phyloP scores from a whole-genome alignment of 2,113 vertebrate species.

The Phyllostomus hastatus region DNA sequence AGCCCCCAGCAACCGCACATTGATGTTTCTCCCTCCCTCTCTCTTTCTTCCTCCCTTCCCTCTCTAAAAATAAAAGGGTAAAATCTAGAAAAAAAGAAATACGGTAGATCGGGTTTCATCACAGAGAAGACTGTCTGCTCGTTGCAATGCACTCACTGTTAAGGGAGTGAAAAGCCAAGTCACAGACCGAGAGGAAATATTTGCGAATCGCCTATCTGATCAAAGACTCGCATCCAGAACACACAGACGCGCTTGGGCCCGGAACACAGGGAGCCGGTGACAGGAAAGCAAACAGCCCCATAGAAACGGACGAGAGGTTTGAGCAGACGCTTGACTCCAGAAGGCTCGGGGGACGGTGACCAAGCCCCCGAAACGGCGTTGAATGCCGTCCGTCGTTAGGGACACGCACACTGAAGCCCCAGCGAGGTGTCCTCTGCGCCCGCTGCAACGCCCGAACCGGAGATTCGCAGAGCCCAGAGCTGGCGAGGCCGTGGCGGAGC shows the following conservation, averaged over 20 bases:
- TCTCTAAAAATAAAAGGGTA: too few relatives aligned
- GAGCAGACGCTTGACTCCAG: not conserved
- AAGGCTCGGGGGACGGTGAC: not conserved
- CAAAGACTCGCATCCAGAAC: not conserved
- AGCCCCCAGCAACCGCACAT: too few relatives aligned
- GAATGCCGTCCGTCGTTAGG: rapidly evolving
- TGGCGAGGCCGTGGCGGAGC: not conserved
- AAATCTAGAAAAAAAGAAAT: not conserved
- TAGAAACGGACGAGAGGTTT: not conserved
- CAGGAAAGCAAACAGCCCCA: too few relatives aligned
- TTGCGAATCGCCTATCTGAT: not conserved
- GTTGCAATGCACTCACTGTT: not conserved
- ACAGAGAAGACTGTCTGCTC: not conserved
- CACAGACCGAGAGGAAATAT: not conserved
- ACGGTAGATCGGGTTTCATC: not conserved
- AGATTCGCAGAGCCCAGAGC: rapidly evolving
- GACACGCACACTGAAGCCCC: not conserved
- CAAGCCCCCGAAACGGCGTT: not conserved
- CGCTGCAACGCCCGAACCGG: rapidly evolving
- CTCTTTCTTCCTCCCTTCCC: too few relatives aligned
- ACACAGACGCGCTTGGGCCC: not conserved
- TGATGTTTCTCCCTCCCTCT: too few relatives aligned
- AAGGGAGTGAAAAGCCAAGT: not conserved
- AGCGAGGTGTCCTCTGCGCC: rapidly evolving
- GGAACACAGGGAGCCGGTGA: not conserved